Evolutionary conservation across 2,113 vertebrate species (phyloP).

Genomic region (Chiloscyllium plagiosum): DNA sequence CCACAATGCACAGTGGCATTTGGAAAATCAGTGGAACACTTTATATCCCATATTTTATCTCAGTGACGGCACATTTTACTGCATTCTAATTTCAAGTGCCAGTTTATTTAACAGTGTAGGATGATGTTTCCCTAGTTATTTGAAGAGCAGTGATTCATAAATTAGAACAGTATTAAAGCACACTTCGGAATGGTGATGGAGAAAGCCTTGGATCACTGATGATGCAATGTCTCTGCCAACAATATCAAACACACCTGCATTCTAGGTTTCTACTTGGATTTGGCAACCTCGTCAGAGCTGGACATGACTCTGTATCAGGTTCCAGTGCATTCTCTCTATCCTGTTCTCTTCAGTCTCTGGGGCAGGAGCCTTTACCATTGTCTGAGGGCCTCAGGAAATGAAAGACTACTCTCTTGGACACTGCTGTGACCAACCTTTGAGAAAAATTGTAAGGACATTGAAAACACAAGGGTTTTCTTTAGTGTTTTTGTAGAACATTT

Average conservation of each 20-base stretch:
- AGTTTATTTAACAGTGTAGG: not conserved
- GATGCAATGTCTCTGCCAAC: not conserved
- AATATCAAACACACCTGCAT: not conserved
- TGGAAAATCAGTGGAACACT: not conserved
- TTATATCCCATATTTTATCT: not conserved
- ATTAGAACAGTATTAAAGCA: not conserved
- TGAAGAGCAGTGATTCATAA: not conserved
- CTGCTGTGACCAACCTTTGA: not conserved
- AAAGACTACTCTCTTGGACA: not conserved
- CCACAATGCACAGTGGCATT: not conserved
- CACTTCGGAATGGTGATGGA: not conserved
- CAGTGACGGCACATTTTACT: not conserved
- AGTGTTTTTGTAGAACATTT: not conserved
- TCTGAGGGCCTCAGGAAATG: not conserved
- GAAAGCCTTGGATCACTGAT: too few relatives aligned
- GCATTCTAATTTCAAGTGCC: not conserved
- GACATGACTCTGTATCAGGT: not conserved
- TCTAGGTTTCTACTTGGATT: not conserved
- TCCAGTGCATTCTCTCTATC: not conserved
- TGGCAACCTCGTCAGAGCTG: not conserved
- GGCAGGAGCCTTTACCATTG: not conserved
- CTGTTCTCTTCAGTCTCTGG: not conserved
- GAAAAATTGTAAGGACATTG: not conserved
- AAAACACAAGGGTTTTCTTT: not conserved
- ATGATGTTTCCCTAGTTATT: not conserved